Base-by-base conservation (phyloP, 2,797 vertebrate genomes). In the Fundulus diaphanus region DNA sequence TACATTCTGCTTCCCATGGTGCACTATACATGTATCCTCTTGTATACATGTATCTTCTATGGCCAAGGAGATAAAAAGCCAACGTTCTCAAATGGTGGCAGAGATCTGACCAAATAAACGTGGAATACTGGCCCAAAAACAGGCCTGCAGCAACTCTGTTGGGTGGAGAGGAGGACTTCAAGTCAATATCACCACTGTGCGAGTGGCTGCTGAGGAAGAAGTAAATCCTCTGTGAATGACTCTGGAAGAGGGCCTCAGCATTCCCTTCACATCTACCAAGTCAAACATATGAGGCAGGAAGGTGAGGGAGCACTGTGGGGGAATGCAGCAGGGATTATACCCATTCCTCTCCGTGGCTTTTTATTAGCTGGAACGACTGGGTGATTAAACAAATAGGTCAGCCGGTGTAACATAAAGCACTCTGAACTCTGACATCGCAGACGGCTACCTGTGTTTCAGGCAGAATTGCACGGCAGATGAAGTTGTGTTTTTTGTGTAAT, bases 251-350 rank as follows among this genome's bases (percentile, higher is more conserved):
- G 74, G 78, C 63, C 72, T 85, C 76, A 1, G 73, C 68, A 72
- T 78, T 86, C 78, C 79, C 71, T 67, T 22, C 51, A 27, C 54
- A 78, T 78, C 68, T 16, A 84, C 71, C 65, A 73, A 82, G 82
- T 80, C 80, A 78, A 81, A 87, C 78, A 83, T 68, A 27, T 42
- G 31, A 65, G 68, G 68, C 54, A 49, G 51, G 73, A 56, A 51
- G 81, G 70, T 37, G 27, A 68, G 51, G 31, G 52, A 44, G 78
- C 61, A 70, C 1, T 18, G 2, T 46, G 63, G 35, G 57, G 74
- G 77, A 65, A 35, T 40, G 48, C 24, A 73, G 76, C 22, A 15
- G 49, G 61, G 51, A 69, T 78, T 80, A 68, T 68, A 82, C 82
- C 52, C 80, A 29, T 40, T 63, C 70, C 70, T 54, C 69, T 52